phyloP scores from a whole-genome alignment of 1,140 invertebrate species.

The Apis laboriosa region DNA sequence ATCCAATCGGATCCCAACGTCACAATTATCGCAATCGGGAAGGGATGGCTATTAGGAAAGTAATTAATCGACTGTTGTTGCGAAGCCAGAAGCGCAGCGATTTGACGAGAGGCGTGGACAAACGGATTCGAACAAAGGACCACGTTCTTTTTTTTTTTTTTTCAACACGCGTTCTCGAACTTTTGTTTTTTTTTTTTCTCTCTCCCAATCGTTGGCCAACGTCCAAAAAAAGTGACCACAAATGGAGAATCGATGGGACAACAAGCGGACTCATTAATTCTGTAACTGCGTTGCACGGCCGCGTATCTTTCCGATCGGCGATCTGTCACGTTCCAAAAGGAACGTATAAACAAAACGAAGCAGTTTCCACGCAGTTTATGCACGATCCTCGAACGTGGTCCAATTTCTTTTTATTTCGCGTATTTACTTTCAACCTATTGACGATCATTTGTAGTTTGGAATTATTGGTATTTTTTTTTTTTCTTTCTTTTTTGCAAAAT shows the following conservation, averaged over 20 bases:
- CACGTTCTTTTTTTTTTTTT: slow-evolving; percentile 48
- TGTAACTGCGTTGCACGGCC: slow-evolving; percentile 23
- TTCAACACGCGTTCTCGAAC: slow-evolving; percentile 45
- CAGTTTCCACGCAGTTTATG: background rate
- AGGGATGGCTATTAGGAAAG: slow-evolving; percentile 11
- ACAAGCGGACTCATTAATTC: slow-evolving; percentile 59
- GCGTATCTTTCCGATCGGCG: slow-evolving; percentile 6
- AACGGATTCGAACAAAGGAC: slow-evolving; percentile 51
- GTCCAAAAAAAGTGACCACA: slow-evolving; percentile 53
- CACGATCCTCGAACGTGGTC: background rate
- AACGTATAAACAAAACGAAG: slow-evolving; percentile 24
- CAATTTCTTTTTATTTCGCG: too few relatives aligned
- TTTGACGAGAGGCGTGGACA: slow-evolving; percentile 33
- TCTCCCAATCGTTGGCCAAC: slow-evolving; percentile 25
- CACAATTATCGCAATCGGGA: slow-evolving; percentile 39
- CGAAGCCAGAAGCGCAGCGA: background rate
- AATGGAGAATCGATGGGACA: slow-evolving; percentile 61
- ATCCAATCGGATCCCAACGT: background rate
- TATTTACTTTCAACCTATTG: too few relatives aligned
- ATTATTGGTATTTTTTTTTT: too few relatives aligned
- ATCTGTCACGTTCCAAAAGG: slow-evolving; percentile 26
- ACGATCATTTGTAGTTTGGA: too few relatives aligned
- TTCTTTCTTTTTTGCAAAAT: too few relatives aligned
- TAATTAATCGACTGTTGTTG: slow-evolving; percentile 46
- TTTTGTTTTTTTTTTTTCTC: slow-evolving; percentile 43